Conservation (phyloP, 2,797 vertebrate genomes). For the Triplophysa yarkandensis region DNA sequence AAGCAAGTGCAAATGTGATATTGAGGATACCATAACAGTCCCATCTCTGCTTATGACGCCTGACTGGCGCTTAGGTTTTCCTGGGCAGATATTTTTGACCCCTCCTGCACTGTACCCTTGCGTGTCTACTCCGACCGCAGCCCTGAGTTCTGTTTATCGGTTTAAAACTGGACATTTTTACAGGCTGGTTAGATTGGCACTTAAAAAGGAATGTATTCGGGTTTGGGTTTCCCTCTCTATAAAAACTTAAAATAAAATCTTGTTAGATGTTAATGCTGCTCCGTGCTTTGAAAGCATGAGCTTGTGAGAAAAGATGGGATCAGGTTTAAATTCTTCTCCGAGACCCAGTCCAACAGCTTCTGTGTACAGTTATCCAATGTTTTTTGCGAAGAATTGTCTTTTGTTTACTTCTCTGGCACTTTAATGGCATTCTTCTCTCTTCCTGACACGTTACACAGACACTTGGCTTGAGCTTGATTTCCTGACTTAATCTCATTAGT, state of each 20-base stretch:
- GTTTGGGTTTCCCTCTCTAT: slow-evolving; percentile 60
- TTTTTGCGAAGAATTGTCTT: background rate
- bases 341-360: background rate
- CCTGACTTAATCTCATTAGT: slow-evolving; percentile 55
- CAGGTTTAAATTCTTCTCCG: background rate
- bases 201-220: slow-evolving; percentile 61
- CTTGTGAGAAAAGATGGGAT: slow-evolving; percentile 5
- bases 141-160: slow-evolving; percentile 52
- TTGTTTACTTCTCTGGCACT: background rate
- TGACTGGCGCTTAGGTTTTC: no score
- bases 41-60: slow-evolving; percentile 4
- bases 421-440: background rate
- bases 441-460: background rate
- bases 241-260: slow-evolving; percentile 70
- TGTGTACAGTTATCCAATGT: background rate
- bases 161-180: slow-evolving; percentile 57
- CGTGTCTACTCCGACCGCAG: slow-evolving; percentile 64
- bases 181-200: slow-evolving; percentile 61
- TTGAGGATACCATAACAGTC: background rate
- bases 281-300: slow-evolving; percentile 54
- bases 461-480: slow-evolving; percentile 35
- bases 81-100: slow-evolving; percentile 24
- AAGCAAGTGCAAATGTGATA: background rate
- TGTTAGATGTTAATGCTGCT: slow-evolving; percentile 62
- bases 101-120: slow-evolving; percentile 45